phyloP scores from a whole-genome alignment of 2,113 vertebrate species.

The Eidolon helvum region DNA sequence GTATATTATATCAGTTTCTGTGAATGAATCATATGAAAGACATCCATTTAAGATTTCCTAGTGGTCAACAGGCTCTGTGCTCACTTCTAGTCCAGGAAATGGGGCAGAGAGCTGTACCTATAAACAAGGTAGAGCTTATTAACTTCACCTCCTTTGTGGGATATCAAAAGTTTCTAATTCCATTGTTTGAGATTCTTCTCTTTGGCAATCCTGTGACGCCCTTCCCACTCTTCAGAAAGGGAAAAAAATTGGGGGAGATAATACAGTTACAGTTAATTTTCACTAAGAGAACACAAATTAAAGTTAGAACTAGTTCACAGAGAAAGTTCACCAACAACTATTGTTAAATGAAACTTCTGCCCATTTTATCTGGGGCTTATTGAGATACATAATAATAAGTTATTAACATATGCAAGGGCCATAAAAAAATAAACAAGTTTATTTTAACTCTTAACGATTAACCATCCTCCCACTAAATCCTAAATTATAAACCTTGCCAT shows the following conservation, averaged over 20 bases:
- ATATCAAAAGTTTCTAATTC: not conserved
- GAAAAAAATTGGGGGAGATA: not conserved
- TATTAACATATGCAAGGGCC: not conserved
- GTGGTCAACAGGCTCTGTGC: not conserved
- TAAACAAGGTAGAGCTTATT: not conserved
- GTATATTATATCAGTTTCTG: not conserved
- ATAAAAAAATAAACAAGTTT: not conserved
- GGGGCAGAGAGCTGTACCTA: not conserved
- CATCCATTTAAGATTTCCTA: not conserved
- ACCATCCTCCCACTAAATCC: not conserved
- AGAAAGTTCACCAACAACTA: not conserved
- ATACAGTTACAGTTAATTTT: not conserved
- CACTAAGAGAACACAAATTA: not conserved
- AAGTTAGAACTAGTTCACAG: not conserved
- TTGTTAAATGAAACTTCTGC: not conserved
- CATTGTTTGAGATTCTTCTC: not conserved
- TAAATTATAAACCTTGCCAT: not conserved
- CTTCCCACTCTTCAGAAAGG: not conserved
- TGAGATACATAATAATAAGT: not conserved
- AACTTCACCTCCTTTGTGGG: not conserved
- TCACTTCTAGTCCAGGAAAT: not conserved
- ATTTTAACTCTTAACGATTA: slow-evolving; percentile 1
- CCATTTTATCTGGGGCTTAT: not conserved
- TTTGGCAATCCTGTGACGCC: not conserved
- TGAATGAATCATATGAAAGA: not conserved